phyloP scores from a whole-genome alignment of 1,140 invertebrate species.

The Eulimnadia texana region DNA sequence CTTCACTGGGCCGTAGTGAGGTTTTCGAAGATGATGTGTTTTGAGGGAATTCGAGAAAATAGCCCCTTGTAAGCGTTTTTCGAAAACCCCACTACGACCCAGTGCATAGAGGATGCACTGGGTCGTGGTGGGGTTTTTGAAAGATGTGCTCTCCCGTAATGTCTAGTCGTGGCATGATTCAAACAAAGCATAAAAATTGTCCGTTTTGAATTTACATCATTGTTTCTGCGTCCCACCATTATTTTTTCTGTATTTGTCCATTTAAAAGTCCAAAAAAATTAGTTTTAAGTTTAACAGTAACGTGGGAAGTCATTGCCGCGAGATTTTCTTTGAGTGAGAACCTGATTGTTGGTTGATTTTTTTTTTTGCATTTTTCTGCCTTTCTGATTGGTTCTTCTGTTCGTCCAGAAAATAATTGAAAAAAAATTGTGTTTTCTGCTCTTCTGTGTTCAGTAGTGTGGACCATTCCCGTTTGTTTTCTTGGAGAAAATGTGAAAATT shows the following conservation, averaged over 20 bases:
- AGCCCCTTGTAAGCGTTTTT: too few species aligned
- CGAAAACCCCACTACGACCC: too few species aligned
- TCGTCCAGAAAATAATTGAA: too few species aligned
- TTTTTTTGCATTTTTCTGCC: background rate
- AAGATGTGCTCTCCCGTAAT: background rate
- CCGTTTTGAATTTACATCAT: background rate
- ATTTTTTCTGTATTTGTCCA: background rate
- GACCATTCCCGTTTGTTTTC: too few species aligned
- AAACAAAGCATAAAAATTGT: background rate
- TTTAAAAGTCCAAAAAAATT: background rate
- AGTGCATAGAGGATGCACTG: background rate
- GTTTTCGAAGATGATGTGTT: too few species aligned
- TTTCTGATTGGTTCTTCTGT: too few species aligned
- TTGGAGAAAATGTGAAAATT: too few species aligned
- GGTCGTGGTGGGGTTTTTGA: background rate
- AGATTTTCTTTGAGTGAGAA: background rate
- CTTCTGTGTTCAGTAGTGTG: too few species aligned
- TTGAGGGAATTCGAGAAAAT: too few species aligned
- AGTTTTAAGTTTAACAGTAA: background rate
- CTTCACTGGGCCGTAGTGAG: too few species aligned
- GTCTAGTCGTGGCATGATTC: background rate
- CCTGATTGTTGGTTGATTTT: conserved; percentile 1
- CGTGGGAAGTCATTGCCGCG: background rate
- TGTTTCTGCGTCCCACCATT: background rate
- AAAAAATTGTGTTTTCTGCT: too few species aligned